These are phyloP conservation scores for Bryconaethiops microstoma DNA, from an alignment of 2,797 vertebrate species.

Conservation along the genomic window DNA sequence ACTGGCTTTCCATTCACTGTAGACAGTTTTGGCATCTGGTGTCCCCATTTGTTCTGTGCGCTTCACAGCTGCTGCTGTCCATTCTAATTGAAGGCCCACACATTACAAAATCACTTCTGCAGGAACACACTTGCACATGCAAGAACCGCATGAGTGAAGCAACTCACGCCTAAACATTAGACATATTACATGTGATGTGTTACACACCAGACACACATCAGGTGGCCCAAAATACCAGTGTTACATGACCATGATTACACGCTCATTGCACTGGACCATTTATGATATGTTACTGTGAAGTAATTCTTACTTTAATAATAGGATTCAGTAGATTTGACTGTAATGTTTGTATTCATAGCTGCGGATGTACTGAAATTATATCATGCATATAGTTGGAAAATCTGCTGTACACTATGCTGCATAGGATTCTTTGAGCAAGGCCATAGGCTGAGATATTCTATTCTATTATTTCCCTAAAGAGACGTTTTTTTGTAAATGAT, in stretches of 20 bases:
- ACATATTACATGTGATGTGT: background rate
- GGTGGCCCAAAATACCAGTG: too few species aligned
- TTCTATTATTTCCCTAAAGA: too few species aligned
- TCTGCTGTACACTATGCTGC: background rate
- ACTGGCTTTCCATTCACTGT: slow-evolving; percentile 68
- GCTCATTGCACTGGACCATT: background rate
- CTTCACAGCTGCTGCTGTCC: slow-evolving; percentile 73
- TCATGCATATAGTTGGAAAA: background rate
- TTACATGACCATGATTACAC: background rate
- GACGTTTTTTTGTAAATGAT: too few species aligned
- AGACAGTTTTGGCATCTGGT: slow-evolving; percentile 68
- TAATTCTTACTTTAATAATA: background rate
- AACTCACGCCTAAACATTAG: background rate
- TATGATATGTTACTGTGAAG: background rate
- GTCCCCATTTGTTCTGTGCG: slow-evolving; percentile 67
- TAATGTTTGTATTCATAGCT: background rate
- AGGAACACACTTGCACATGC: slow-evolving; percentile 26
- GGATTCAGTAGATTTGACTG: background rate
- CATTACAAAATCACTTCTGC: slow-evolving; percentile 35
- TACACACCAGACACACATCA: background rate
- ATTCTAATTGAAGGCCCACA: slow-evolving; percentile 48
- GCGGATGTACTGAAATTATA: background rate
- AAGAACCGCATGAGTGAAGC: slow-evolving; percentile 30
- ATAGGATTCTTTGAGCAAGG: too few species aligned
- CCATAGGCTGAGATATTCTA: too few species aligned